phyloP scores from a whole-genome alignment of 2,888 invertebrate species.

The Steromphala cineraria region DNA sequence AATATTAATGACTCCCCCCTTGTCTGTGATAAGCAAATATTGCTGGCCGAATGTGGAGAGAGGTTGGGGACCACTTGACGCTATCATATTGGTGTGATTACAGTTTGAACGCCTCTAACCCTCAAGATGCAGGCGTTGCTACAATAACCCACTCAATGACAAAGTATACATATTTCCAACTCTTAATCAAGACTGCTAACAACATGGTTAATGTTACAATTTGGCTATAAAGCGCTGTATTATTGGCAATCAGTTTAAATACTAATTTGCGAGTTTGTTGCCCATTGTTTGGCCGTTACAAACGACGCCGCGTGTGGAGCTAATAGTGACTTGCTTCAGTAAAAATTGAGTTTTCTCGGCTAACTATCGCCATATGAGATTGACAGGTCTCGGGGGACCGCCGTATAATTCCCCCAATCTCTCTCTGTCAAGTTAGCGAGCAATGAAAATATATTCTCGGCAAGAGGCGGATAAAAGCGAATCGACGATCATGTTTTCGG shows the following conservation, averaged over 20 bases:
- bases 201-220: not conserved
- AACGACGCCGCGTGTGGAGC: not conserved
- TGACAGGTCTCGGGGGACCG: not conserved
- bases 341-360: conserved; percentile 14
- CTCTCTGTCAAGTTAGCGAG: not conserved
- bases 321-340: conserved; percentile 1
- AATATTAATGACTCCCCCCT: conserved; percentile 18
- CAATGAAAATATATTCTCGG: conserved; percentile 4
- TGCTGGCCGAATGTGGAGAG: conserved; percentile 1
- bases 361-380: conserved; percentile 15
- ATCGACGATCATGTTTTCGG: not conserved
- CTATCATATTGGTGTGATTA: conserved; percentile 9
- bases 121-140: no score
- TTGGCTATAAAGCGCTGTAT: conserved; percentile 6
- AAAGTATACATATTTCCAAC: no score
- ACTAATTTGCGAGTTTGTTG: conserved; percentile 1
- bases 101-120: no score
- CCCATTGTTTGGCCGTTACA: not conserved
- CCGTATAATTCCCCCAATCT: not conserved
- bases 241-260: conserved; percentile 3
- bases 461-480: not conserved
- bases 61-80: conserved; percentile 2
- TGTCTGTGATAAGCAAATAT: conserved; percentile 22
- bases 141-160: no score
- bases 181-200: no score